These are phyloP conservation scores for Oncorhynchus mykiss DNA, from an alignment of 2,113 vertebrate species.

Conservation along the genomic window DNA sequence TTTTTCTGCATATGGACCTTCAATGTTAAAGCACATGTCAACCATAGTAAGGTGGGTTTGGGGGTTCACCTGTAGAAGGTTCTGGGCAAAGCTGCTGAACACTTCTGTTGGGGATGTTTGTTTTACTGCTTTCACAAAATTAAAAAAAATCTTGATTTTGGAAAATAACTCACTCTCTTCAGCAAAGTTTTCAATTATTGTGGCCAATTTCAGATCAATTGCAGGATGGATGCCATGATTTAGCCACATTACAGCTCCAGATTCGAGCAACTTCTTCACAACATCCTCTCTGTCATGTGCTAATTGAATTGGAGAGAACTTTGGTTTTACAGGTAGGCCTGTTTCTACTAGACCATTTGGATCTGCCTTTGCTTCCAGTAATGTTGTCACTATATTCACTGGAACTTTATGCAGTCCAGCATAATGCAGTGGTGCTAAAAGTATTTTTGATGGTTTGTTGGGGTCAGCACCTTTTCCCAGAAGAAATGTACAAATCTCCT, in stretches of 20 bases:
- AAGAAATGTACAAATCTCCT: slow-evolving; percentile 21
- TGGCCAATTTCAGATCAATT: slow-evolving; percentile 31
- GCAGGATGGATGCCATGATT: background rate
- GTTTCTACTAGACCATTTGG: background rate
- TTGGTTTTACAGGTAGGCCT: too few relatives aligned
- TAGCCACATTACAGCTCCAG: slow-evolving; percentile 22
- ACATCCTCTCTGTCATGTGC: slow-evolving; percentile 46
- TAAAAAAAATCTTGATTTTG: too few relatives aligned
- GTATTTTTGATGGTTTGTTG: accelerated
- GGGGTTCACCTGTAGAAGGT: too few relatives aligned
- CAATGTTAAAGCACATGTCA: too few relatives aligned
- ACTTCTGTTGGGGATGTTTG: too few relatives aligned
- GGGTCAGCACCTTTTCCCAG: slow-evolving; percentile 23
- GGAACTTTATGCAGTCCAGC: slow-evolving; percentile 7
- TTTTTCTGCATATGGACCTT: too few relatives aligned
- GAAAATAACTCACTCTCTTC: background rate
- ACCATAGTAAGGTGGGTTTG: too few relatives aligned
- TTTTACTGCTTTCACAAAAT: too few relatives aligned
- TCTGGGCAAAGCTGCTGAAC: too few relatives aligned
- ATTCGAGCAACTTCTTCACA: slow-evolving; percentile 30
- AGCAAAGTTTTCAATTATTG: slow-evolving; percentile 24
- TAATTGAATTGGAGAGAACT: slow-evolving; percentile 29
- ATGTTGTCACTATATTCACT: slow-evolving; percentile 19
- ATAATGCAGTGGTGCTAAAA: slow-evolving; percentile 39
- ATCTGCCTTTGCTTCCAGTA: slow-evolving; percentile 49